A percentile compares a stretch with the other conserved stretches of the same genome.
Conservation (phyloP, 2,797 vertebrate genomes). For the Poeciliopsis paucimaculata region DNA sequence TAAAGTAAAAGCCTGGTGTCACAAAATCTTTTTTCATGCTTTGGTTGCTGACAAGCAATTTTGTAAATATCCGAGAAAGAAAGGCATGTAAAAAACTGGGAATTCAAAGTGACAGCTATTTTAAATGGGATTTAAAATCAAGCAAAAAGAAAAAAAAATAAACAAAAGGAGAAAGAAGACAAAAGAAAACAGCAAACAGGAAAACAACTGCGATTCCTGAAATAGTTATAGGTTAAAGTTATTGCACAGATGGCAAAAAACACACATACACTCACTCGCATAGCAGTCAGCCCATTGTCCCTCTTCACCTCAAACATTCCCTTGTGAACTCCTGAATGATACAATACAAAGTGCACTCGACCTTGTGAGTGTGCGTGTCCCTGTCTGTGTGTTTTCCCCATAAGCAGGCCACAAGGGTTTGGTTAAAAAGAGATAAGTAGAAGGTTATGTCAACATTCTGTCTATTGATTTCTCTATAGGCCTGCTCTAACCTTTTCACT, state of each 20-base stretch:
- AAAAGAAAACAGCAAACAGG: background rate
- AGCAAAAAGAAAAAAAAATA: background rate
- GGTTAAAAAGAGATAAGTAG: conserved; percentile 63
- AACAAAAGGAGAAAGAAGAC: background rate
- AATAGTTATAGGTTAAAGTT: conserved; percentile 25
- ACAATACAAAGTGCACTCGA: conserved; percentile 51
- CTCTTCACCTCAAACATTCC: conserved; percentile 49
- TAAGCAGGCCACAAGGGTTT: conserved; percentile 49
- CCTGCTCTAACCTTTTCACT: conserved; percentile 53
- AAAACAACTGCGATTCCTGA: conserved; percentile 20
- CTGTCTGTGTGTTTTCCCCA: conserved; percentile 13
- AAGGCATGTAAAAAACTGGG: too few relatives aligned
- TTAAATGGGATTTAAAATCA: background rate
- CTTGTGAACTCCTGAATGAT: conserved; percentile 51
- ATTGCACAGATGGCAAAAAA: conserved; percentile 10
- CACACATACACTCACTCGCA: conserved; percentile 19
- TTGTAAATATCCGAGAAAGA: background rate
- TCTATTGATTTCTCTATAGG: conserved; percentile 63
- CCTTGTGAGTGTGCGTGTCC: conserved; percentile 38
- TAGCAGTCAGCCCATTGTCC: conserved; percentile 40
- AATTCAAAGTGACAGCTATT: background rate
- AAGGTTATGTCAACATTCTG: conserved; percentile 67
- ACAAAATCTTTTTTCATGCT: background rate
- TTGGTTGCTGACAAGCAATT: background rate
- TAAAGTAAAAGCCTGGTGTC: background rate